Evolutionary conservation across 2,888 invertebrate genomes (phyloP), one percentile per base, ranked within the genome.

Genomic region (Alsophila aescularia): DNA sequence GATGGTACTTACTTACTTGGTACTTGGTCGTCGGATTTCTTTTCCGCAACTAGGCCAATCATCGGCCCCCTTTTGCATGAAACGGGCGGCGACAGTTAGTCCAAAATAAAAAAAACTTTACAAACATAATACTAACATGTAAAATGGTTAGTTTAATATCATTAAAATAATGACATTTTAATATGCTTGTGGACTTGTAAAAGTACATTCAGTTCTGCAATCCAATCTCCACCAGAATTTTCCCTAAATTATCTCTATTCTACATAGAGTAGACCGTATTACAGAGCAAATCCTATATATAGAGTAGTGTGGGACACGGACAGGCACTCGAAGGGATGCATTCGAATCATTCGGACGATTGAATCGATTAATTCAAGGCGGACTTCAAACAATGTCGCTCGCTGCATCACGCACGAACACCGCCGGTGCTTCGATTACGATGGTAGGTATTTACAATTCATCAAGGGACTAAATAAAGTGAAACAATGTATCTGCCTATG

Each of bases 291-390:
- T 8, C 37, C 15, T 15, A 36, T 43, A 41, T 45, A 52, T 31
- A 51, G 55, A 42, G 53, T 43, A 55, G 49, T 31, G 29, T 7
- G 51, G 9, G 27, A 13, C 31, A 43, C 32, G 51, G 42, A 55
- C 44, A 52, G 24, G 36, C 49, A 45, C 54, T 60, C 52, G 52
- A 54, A 71, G 72, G 68, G 72, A 72, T 75, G 73, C 75, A 81
- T 76, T 72, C 77, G 74, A 81, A 81, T 83, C 75, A 83, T 79
- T 75, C 78, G 72, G 70, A 66, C 79, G 80, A 83, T 84, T 78
- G 78, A 75, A 79, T 79, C 79, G 81, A 83, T 84, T 83, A 83
- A 84, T 83, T 77, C 75, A 74, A 65, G 73, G 68, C 72, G 73
- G 77, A 78, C 74, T 67, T 72, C 82, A 79, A 79, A 83, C 79